A percentile compares a stretch with the other conserved stretches of the same genome.
Conservation (phyloP, 2,888 invertebrate species). For the Alloplasta piceator region DNA sequence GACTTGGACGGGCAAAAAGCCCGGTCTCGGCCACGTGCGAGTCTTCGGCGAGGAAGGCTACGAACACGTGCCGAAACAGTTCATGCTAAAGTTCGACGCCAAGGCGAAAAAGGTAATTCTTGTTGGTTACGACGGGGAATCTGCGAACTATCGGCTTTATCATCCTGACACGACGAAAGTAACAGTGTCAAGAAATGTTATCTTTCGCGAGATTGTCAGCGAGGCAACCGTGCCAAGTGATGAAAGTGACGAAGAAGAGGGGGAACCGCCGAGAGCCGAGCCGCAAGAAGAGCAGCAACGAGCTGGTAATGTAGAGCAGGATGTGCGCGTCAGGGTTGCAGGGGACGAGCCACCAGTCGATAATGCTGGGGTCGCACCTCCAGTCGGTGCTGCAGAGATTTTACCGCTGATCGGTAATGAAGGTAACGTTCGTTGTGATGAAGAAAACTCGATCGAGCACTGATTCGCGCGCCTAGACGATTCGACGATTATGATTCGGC, state of each 20-base stretch:
- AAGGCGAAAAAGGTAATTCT: conserved; percentile 66
- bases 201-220: conserved; percentile 2
- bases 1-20: conserved; percentile 53
- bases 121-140: conserved; percentile 48
- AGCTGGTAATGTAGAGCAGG: conserved; percentile 1
- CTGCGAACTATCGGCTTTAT: conserved; percentile 50
- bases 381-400: no score
- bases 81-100: conserved; percentile 64
- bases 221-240: not conserved
- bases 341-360: not conserved
- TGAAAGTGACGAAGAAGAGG: not conserved
- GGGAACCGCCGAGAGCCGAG: no score
- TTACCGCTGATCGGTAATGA: no score
- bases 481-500: not conserved
- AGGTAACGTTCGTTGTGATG: no score
- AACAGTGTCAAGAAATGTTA: not conserved
- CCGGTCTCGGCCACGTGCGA: conserved; percentile 58
- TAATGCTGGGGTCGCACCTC: not conserved
- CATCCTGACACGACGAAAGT: conserved; percentile 24
- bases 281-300: not conserved
- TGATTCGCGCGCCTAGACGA: not conserved
- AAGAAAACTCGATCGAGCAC: conserved; percentile 23
- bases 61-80: conserved; percentile 61
- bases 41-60: conserved; percentile 63
- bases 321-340: not conserved